Conservation (phyloP, 2,113 vertebrate species). For the Sialia sialis region DNA sequence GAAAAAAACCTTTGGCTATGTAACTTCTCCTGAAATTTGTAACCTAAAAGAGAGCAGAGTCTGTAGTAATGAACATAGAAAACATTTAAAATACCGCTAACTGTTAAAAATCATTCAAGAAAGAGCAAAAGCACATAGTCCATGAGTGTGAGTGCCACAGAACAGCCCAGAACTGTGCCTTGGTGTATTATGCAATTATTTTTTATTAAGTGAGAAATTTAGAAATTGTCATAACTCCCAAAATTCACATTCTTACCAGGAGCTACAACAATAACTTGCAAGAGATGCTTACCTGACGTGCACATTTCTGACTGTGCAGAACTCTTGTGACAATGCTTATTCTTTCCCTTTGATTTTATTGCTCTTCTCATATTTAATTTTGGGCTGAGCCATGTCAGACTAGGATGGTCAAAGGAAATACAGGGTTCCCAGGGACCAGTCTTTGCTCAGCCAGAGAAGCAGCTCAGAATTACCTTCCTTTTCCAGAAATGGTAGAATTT, state of each 20-base stretch:
- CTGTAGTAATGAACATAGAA: neutral
- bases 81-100: neutral
- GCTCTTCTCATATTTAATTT: neutral
- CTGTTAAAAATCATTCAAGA: neutral
- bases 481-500: neutral
- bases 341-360: neutral
- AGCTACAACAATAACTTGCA: neutral
- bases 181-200: constrained; percentile 17
- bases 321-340: neutral
- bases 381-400: neutral
- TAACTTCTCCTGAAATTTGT: constrained; percentile 9
- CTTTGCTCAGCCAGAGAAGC: neutral
- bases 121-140: neutral
- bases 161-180: constrained; percentile 21
- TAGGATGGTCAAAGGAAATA: neutral
- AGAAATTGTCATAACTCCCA: neutral
- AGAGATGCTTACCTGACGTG: neutral
- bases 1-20: neutral
- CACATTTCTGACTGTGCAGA: neutral
- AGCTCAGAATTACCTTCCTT: neutral
- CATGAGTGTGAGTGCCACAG: neutral
- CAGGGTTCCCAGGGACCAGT: neutral
- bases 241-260: neutral
- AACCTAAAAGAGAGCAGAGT: neutral
- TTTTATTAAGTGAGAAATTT: constrained; percentile 31